Conservation (phyloP, 1,140 invertebrate species). For the Macrobrachium rosenbergii region DNA sequence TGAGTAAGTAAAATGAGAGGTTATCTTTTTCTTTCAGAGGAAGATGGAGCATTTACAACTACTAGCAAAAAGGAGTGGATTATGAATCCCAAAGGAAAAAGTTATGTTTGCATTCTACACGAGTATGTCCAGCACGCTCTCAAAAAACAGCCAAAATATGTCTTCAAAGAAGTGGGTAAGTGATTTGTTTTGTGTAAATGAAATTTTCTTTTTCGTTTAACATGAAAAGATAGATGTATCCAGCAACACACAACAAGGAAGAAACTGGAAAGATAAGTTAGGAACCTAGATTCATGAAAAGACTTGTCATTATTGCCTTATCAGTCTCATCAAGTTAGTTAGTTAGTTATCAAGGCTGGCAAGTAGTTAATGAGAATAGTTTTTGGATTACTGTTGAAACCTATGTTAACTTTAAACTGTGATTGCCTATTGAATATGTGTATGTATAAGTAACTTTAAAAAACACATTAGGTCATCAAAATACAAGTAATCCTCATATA, state of each 20-base stretch:
- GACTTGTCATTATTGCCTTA: no score
- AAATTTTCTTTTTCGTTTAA: slow-evolving; percentile 1
- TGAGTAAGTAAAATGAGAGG: not conserved
- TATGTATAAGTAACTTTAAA: not conserved
- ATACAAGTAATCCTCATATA: no score
- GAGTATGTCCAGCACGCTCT: slow-evolving; percentile 96
- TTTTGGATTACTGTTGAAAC: no score
- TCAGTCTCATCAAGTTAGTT: no score
- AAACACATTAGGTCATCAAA: no score
- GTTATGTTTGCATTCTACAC: slow-evolving; percentile 95
- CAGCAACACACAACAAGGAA: no score
- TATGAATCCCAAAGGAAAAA: slow-evolving; percentile 93
- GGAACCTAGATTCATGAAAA: no score
- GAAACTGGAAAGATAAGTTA: no score
- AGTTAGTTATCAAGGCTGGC: no score
- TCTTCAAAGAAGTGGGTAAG: slow-evolving; percentile 90
- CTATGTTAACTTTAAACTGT: no score
- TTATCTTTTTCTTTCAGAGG: slow-evolving; percentile 24
- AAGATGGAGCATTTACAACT: slow-evolving; percentile 35
- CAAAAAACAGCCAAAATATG: slow-evolving; percentile 92
- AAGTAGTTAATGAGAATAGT: no score
- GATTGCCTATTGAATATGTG: not conserved
- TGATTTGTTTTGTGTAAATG: not conserved
- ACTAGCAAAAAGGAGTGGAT: slow-evolving; percentile 83
- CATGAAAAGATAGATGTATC: not conserved